These are phyloP conservation scores for Matsumyia berberina DNA, from an alignment of 2,888 invertebrate genomes.

Conservation along the genomic window DNA sequence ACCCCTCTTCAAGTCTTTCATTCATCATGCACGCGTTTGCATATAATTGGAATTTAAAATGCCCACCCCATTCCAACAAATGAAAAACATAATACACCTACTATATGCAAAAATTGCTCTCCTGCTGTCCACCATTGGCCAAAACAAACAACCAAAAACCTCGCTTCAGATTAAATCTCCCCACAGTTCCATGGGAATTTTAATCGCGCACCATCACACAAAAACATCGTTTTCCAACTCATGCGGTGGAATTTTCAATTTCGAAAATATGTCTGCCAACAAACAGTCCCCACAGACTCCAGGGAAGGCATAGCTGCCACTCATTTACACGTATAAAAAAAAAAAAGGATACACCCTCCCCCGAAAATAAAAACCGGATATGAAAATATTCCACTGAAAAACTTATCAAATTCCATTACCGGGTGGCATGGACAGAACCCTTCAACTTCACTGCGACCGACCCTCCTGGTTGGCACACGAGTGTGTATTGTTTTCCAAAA, in stretches of 20 bases:
- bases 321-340: constrained; percentile 29
- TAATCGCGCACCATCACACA: constrained; percentile 9
- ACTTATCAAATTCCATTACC: constrained; percentile 71
- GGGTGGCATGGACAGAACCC: constrained; percentile 25
- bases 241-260: constrained; percentile 73
- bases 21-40: constrained; percentile 7
- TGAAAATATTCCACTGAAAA: constrained; percentile 53
- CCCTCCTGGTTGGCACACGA: constrained; percentile 27
- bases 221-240: constrained; percentile 44
- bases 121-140: constrained; percentile 12
- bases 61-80: not conserved
- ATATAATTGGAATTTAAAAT: constrained; percentile 51
- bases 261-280: constrained; percentile 72
- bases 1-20: not conserved
- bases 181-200: constrained; percentile 3
- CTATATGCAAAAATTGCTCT: constrained; percentile 33
- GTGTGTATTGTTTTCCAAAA: constrained; percentile 25
- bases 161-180: constrained; percentile 33
- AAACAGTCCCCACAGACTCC: constrained; percentile 8
- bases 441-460: no score
- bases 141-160: constrained; percentile 46
- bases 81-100: constrained; percentile 7
- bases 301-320: constrained; percentile 26
- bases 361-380: not conserved
- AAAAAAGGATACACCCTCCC: no score